Evolutionary conservation across 2,888 invertebrate species (phyloP).

Genomic region (Bibio marci): DNA sequence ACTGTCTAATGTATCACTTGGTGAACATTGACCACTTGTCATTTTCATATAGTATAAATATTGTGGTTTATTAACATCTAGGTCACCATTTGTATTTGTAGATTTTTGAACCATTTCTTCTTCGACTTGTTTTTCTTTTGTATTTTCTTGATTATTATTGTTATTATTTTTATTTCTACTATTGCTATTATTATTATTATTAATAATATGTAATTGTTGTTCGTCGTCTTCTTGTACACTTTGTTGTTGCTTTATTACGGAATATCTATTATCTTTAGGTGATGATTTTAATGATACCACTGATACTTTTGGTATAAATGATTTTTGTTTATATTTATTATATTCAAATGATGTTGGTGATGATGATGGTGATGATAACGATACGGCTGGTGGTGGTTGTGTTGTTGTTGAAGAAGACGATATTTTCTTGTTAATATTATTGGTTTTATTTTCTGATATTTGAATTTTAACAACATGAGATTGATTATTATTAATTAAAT

Average conservation of each 20-base stretch:
- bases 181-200: background rate
- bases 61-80: conserved; percentile 19
- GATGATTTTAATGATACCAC: conserved; percentile 7
- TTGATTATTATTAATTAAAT: conserved; percentile 2
- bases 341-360: conserved; percentile 1
- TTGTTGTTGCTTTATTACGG: background rate
- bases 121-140: conserved; percentile 1
- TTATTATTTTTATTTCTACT: background rate
- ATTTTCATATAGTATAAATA: conserved; percentile 35
- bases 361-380: background rate
- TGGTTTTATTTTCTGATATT: conserved; percentile 20
- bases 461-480: conserved; percentile 26
- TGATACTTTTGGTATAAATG: conserved; percentile 8
- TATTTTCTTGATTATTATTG: background rate
- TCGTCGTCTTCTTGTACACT: background rate
- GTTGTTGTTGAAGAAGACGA: background rate
- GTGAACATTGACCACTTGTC: conserved; percentile 69
- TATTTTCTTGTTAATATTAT: background rate
- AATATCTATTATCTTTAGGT: background rate
- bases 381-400: too few relatives aligned
- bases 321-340: background rate
- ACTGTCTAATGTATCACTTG: conserved; percentile 64
- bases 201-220: background rate
- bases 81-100: conserved; percentile 9
- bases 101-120: conserved; percentile 14